Evolutionary conservation across 2,888 invertebrate species (phyloP), one percentile per base, ranked within the genome.

Genomic region (Torymus tubicola): DNA sequence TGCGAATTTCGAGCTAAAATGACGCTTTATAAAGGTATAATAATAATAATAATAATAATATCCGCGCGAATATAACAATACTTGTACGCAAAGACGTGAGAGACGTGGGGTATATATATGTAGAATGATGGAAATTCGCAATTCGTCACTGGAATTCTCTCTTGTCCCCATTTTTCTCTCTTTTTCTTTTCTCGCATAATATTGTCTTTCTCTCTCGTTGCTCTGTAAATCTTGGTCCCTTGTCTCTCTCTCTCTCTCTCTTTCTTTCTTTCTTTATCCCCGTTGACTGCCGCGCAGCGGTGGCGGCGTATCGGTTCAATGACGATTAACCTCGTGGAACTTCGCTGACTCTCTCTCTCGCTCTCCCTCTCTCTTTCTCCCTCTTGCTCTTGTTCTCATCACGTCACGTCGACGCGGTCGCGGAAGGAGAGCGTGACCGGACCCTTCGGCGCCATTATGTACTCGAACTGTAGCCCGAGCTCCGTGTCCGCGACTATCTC

Each of bases 391-490:
- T 31, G 58, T 50, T 57, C 18, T 81, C 80, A 42, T 85, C 83
- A 85, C 84, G 83, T 85, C 52, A 61, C 79, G 55, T 84, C 85
- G 80, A 79, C 63, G 57, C 90, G 89, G 84, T 92, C 92, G 61
- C 86, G 88, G 82, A 96, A 93, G 78, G 93, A 92, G 85, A 97
- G 91, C 12, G 93, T 92, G 14, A 96, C 93, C 18, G 96, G 95
- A 11, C 94, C 93, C 89, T 95, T 94, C 2, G 97, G 96, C 5
- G 95, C 94, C 81, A 97, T 89, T 70, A 97, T 92, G 91, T 96
- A 97, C 89, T 96, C 96, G 87, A 96, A 97, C 87, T 95, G 94
- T 52, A 96, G 91, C 86, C 95, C 94, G 83, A 97, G 89, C 64
- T 95, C 94, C 14, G 94, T 93, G 63, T 93, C 93, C 83, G 94